A percentile compares a stretch with the other conserved stretches of the same genome.
Evolutionary conservation across 1,140 invertebrate species (phyloP).

Genomic region (Halesus radiatus): DNA sequence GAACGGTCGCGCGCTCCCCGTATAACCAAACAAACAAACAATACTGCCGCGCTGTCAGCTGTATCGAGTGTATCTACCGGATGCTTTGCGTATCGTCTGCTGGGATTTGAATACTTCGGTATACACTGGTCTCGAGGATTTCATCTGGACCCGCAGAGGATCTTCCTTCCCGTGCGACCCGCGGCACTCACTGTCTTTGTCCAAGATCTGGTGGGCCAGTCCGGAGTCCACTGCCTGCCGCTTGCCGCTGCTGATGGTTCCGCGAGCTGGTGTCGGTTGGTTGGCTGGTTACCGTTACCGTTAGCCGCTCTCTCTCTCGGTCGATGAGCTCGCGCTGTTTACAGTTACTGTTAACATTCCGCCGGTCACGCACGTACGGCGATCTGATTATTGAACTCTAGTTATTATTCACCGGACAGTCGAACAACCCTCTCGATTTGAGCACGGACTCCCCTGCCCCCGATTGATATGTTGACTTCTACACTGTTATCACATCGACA

Average conservation of each 20-base stretch:
- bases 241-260: too few species aligned
- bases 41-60: constrained; percentile 3
- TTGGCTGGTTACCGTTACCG: constrained; percentile 28
- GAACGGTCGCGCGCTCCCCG: constrained; percentile 16
- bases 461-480: not conserved
- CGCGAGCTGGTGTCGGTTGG: too few species aligned
- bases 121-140: not conserved
- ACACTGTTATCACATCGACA: not conserved
- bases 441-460: not conserved
- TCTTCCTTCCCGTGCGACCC: not conserved
- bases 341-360: constrained; percentile 54
- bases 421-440: not conserved
- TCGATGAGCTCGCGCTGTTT: constrained; percentile 48
- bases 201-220: not conserved
- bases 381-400: not conserved
- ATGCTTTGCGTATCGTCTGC: not conserved
- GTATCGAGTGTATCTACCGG: not conserved
- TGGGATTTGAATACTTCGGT: not conserved
- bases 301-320: constrained; percentile 43
- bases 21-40: too few species aligned
- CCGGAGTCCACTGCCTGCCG: too few species aligned
- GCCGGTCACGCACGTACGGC: constrained; percentile 26
- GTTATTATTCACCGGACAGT: not conserved
- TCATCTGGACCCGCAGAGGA: not conserved
- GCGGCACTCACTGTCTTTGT: not conserved